A percentile compares a stretch with the other conserved stretches of the same genome.
phyloP scores from a whole-genome alignment of 2,113 vertebrate species.

The Embiotoca jacksoni region DNA sequence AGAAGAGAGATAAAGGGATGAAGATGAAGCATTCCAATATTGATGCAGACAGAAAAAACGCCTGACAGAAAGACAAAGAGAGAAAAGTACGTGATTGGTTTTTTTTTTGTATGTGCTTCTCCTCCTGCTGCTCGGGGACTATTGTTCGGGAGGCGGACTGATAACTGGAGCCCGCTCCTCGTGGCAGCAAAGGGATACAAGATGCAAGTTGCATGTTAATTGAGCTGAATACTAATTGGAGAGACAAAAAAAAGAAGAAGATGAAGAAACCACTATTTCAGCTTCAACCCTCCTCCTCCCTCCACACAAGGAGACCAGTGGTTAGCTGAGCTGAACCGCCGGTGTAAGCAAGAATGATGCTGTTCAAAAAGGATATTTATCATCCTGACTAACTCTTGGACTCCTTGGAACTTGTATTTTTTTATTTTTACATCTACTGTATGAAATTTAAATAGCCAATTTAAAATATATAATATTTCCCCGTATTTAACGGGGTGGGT shows the following conservation, averaged over 20 bases:
- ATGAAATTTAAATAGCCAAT: too few relatives aligned
- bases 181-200: constrained; percentile 23
- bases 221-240: constrained; percentile 79
- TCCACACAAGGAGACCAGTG: constrained; percentile 57
- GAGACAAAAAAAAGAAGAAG: constrained; percentile 35
- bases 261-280: constrained; percentile 59
- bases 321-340: constrained; percentile 17
- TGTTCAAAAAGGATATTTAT: too few relatives aligned
- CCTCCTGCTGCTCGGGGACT: constrained; percentile 35
- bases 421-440: too few relatives aligned
- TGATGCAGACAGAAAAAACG: background rate
- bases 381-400: too few relatives aligned
- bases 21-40: background rate
- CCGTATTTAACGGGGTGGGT: too few relatives aligned
- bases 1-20: constrained; percentile 1
- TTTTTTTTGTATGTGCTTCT: background rate
- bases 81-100: constrained; percentile 1
- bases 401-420: too few relatives aligned
- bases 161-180: constrained; percentile 39
- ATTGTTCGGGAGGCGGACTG: constrained; percentile 34
- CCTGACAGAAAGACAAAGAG: background rate
- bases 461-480: too few relatives aligned
- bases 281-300: background rate
- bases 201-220: constrained; percentile 81
- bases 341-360: too few relatives aligned